Base-by-base conservation (phyloP, 1,140 invertebrate genomes). In the Drosophila lini region DNA sequence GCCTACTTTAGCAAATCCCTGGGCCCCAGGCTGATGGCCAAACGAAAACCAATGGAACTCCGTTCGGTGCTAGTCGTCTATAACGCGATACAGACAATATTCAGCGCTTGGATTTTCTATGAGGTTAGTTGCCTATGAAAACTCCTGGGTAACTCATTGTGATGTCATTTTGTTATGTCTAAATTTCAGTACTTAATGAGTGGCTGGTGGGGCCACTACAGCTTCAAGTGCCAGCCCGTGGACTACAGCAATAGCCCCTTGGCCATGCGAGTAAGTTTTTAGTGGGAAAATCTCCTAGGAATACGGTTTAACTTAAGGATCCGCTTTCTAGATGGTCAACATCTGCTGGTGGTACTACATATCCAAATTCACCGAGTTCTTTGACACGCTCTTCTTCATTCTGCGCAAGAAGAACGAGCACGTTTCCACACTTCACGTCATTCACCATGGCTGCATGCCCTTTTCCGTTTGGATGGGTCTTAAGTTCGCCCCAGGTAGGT, bases 331-430 rank as follows among this genome's bases (percentile, higher is more conserved):
- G 96, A 98, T 98, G 97, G 97, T 97, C 5, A 95, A 95, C 75
- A 97, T 96, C 31, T 97, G 97, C 91, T 99, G 97, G 97, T 98
- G 97, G 97, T 99, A 99, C 92, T 99, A 98, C 93, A 97, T 99
- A 93, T 98, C 98, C 74, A 99, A 99, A 93, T 98, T 98, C 93
- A 97, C 98, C 62, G 98, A 99, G 93, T 98, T 99, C 94, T 96
- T 98, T 91, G 98, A 99, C 94, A 99, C 98, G 60, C 93, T 98
- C 76, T 98, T 98, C 94, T 98, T 98, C 93, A 96, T 98, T 81
- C 93, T 98, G 80, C 94, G 97, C 78, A 98, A 98, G 93, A 99
- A 99, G 94, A 97, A 96, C 92, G 95, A 97, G 91, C 98, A 99
- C 90, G 96, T 98, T 60, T 97, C 97, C 11, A 97, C 96, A 28